Base-by-base conservation (phyloP, 1,140 invertebrate genomes). In the Belonocnema kinseyi region DNA sequence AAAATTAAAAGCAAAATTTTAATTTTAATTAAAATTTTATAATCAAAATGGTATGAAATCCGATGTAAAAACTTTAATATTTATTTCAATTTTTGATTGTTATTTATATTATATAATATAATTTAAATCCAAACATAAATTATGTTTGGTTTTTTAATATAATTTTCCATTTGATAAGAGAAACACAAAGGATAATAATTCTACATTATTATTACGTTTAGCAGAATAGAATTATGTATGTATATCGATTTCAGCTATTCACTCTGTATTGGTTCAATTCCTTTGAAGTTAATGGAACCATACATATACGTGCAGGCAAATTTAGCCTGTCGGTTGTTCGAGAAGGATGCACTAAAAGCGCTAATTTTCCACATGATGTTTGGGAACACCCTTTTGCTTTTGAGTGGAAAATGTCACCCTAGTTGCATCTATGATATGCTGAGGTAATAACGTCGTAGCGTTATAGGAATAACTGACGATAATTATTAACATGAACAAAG, bases 351-450 rank as follows among this genome's bases (percentile, higher is more conserved):
- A 66, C 58, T 66, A 66, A 66, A 66, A 66, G 21, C 21, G 26
- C 26, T 66, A 66, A 66, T 66, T 66, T 66, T 13, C 58, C n/a
- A 40, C 58, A 66, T 66, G 26, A 66, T 66, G 58, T 66, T 66
- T 33, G 19, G 21, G 58, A 33, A 33, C 6, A 16, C 21, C 26
- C 19, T 21, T 12, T 21, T n/a, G 14, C 14, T 33, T 4, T 66
- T 5, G 19, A 21, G 21, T 66, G 40, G 58, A 66, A 66, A 66
- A 66, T 66, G 52, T 54, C 52, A 54, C 16, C 53, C 53, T 54
- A 7, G 3, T 54, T 54, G 7, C 53, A 3, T 54, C 6, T 54
- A 54, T 16, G 17, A 33, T 4, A 33, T 33, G 26, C 26, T 33
- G 3, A 5, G 26, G 5, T 33, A 33, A 33, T 33, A 33, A 4